A percentile compares a stretch with the other conserved stretches of the same genome.
Conservation (phyloP, 2,888 invertebrate species). For the Spodoptera exigua region DNA sequence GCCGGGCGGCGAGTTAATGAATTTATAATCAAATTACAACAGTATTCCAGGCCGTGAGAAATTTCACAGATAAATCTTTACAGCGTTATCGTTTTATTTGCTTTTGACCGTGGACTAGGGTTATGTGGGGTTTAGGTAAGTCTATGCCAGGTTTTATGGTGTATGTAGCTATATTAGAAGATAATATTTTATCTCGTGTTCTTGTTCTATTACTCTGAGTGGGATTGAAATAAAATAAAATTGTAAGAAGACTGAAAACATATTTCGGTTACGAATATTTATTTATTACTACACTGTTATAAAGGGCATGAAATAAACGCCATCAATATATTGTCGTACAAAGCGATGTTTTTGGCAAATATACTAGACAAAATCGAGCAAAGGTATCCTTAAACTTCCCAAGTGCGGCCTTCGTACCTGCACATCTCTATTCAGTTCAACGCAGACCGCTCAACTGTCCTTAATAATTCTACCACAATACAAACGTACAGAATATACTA, state of each 20-base stretch:
- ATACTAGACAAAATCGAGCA: no score
- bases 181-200: no score
- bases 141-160: not conserved
- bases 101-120: conserved; percentile 36
- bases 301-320: no score
- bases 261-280: no score
- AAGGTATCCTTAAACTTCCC: not conserved
- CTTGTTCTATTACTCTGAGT: no score
- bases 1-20: conserved; percentile 85
- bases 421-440: conserved; percentile 24
- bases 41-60: conserved; percentile 80
- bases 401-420: conserved; percentile 1
- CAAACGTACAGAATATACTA: conserved; percentile 28
- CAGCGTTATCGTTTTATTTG: conserved; percentile 72
- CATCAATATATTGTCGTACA: no score
- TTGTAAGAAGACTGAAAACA: no score
- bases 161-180: not conserved
- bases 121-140: conserved; percentile 8
- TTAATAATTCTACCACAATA: conserved; percentile 25
- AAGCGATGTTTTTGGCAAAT: no score
- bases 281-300: no score
- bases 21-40: conserved; percentile 89
- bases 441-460: conserved; percentile 2
- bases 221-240: no score
- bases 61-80: conserved; percentile 84